Evolutionary conservation across 1,140 invertebrate genomes (phyloP).

Genomic region (Drosophila truncata): DNA sequence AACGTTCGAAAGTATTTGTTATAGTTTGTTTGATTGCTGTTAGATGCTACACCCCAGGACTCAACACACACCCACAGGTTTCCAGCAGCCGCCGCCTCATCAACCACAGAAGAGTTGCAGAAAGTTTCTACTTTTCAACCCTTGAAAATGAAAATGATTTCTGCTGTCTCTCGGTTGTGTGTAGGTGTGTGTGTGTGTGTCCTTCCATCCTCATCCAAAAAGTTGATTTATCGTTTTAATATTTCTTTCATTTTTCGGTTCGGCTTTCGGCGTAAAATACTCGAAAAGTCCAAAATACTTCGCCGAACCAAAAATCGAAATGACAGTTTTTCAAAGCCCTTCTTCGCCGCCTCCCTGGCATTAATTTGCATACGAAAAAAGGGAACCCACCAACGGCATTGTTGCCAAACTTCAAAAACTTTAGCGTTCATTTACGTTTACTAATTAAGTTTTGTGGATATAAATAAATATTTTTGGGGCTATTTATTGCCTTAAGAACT

Average conservation of each 20-base stretch:
- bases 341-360: neutral
- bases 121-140: constrained; percentile 50
- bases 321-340: constrained; percentile 47
- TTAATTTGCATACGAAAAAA: constrained; percentile 29
- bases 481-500: neutral
- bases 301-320: constrained; percentile 54
- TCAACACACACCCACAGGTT: neutral
- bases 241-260: constrained; percentile 54
- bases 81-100: constrained; percentile 34
- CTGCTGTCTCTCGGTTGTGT: constrained; percentile 25
- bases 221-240: constrained; percentile 83
- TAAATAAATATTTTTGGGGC: neutral
- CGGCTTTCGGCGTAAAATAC: constrained; percentile 15
- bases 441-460: constrained; percentile 18
- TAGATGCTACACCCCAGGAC: constrained; percentile 18
- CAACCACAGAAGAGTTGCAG: constrained; percentile 50
- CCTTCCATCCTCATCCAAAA: constrained; percentile 53
- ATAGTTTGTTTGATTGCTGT: constrained; percentile 74
- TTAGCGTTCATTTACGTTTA: constrained; percentile 14
- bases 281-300: constrained; percentile 12
- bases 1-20: constrained; percentile 39
- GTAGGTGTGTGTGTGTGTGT: neutral
- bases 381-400: neutral
- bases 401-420: constrained; percentile 58
- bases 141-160: constrained; percentile 66